Base-by-base conservation (phyloP, 2,888 invertebrate genomes). In the Platypus cylindrus region DNA sequence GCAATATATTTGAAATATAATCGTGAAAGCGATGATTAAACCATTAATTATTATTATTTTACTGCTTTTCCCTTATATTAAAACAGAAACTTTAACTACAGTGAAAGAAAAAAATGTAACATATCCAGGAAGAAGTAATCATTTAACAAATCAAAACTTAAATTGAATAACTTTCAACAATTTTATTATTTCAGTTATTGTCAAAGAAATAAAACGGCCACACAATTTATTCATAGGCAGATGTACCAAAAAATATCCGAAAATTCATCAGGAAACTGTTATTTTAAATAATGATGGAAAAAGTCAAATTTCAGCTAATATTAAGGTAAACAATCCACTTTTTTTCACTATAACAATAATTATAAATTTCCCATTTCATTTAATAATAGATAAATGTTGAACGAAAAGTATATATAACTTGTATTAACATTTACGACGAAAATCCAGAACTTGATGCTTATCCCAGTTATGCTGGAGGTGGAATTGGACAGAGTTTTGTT, bases 251-350 rank as follows among this genome's bases (percentile, higher is more conserved):
- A 50, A 52, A 23, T 48, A 56, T 32, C 42, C 40, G 14, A 43
- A 58, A 17, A 41, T 62, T 11, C 62, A 64, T 38, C 54, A 56
- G 9, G 62, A 64, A 48, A 59, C 58, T 39, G 55, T 64, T 31
- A 52, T 63, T 36, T 44, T 64, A 15, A 55, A 58, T 37, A 62
- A 60, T 38, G 61, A 63, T 46, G 59, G 59, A 2, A 58, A 57
- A 43, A 62, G 59, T 41, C 59, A 61, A 37, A 56, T 62, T 2
- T 46, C 52, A 12, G 60, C 58, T 12, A 48, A 52, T 31, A 58
- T 62, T 39, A 45, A 48, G 45, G 60, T 61, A 46, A 45, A 48
- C 37, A 24, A 30, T 13, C 17, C 11, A 16, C 15, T 28, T 17
- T 26, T 26, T 4, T 24, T 17, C 14, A 4, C 13, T 15, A 5